Base-by-base conservation (phyloP, 1,140 invertebrate species). In the Trissolcus basalis region DNA sequence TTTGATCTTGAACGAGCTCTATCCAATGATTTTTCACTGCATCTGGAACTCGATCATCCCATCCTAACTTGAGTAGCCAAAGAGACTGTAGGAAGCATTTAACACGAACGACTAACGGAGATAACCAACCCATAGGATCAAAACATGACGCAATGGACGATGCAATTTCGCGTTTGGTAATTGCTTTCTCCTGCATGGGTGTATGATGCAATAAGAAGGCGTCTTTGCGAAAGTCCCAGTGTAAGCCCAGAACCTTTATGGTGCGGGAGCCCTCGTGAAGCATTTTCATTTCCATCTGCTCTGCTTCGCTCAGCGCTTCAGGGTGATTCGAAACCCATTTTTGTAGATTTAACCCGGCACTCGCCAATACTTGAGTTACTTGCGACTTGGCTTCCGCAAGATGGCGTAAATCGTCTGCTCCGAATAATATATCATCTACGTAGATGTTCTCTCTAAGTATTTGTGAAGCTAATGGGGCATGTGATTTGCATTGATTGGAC, bases 371-470 rank as follows among this genome's bases (percentile, higher is more conserved):
- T 6, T 41, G 13, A 0, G 13, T 1, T 0, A 61, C n/a, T 44
- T 70, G 32, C 0, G 11, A 9, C 45, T 27, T 43, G 4, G 16
- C 44, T 10, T 45, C 19, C 4, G 14, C 4, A 0, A 44, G 2
- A 13, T 41, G n/a, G 12, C 0, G 14, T 0, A 5, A 6, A 15
- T 39, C 27, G 16, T 59, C 55, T 3, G 45, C 60, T 0, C 73
- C 73, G 12, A 56, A 59, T 13, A 65, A 32, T 9, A 65, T 3
- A 16, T 76, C 73, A 49, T 76, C 65, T 4, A 76, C 55, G 11
- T 76, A 76, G 3, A 55, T 16, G 0, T 69, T 11, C n/a, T n/a
- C n/a, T n/a, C n/a, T n/a, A n/a, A n/a, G n/a, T n/a, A n/a, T n/a
- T n/a, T n/a, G n/a, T n/a, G n/a, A n/a, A n/a, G n/a, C n/a, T n/a